Conservation (phyloP, 2,888 invertebrate species). For the Apodemia mormo region DNA sequence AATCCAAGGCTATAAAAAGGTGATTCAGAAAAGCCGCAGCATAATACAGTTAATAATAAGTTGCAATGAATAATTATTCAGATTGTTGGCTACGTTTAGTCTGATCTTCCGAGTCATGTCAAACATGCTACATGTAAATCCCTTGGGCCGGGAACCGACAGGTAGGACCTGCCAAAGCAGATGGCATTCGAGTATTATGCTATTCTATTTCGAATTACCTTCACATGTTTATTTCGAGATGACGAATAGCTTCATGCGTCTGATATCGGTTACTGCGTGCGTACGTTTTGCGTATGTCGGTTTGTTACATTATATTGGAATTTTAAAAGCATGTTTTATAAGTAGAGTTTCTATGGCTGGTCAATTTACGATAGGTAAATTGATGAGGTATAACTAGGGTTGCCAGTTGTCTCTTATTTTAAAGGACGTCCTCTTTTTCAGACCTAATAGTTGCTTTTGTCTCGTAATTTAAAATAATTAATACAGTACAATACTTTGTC, state of each 20-base stretch:
- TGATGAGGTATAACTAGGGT: constrained; percentile 15
- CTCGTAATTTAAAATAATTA: no score
- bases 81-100: constrained; percentile 30
- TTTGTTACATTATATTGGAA: constrained; percentile 74
- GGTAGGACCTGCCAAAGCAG: constrained; percentile 64
- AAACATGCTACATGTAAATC: constrained; percentile 51
- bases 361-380: constrained; percentile 32
- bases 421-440: no score
- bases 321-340: constrained; percentile 73
- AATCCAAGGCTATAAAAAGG: no score
- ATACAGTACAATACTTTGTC: no score
- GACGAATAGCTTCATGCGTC: constrained; percentile 70
- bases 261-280: constrained; percentile 49
- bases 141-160: constrained; percentile 56
- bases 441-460: no score
- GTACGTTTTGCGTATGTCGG: constrained; percentile 45
- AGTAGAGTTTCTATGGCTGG: constrained; percentile 36
- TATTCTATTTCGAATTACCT: constrained; percentile 81
- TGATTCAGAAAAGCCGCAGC: background rate
- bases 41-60: constrained; percentile 12
- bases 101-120: constrained; percentile 38
- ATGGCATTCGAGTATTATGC: constrained; percentile 68
- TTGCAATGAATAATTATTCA: constrained; percentile 27
- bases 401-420: no score
- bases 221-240: constrained; percentile 77